Evolutionary conservation across 64 coral and sea anemone species (phyloP), one percentile per base, ranked within the genome.

Genomic region (Stichodactyla mertensii): DNA sequence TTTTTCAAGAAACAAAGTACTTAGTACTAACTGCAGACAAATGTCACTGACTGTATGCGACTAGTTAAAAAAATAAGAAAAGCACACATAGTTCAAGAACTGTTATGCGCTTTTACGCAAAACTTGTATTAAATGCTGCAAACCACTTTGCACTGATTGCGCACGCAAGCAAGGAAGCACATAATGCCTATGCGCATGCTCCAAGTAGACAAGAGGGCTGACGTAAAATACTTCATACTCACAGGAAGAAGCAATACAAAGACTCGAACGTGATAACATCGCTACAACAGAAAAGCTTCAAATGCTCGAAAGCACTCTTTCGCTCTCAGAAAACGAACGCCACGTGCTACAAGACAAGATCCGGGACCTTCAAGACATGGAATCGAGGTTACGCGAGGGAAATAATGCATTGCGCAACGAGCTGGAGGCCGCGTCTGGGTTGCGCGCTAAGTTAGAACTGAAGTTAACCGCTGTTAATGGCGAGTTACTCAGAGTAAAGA

Each of bases 231-330:
- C 5, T 11, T 16, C 20, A 27, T 71, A 71, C 20, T 71, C 16
- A 81, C 64, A 97, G 94, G 94, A 97, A 81, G 94, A 97, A 87
- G 89, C 88, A 7, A 92, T 93, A 12, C 82, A 87, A 55, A 92
- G 84, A 51, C 58, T 90, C 23, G 94, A 93, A 6, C 88, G 91
- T 80, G 91, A 97, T 36, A 55, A 53, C 60, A 69, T 78, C 18
- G 88, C 80, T 5, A 27, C 88, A 8, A 19, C 59, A n/a, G 94
- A 97, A 77, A 97, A 97, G n/a, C 24, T 85, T 10, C 78, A 93
- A 78, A 93, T 97, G 91, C 61, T 97, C 11, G 88, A 97, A 54
- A 89, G 89, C 71, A 90, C 94, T 10, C 82, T 97, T 55, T 87
- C 85, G n/a, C 80, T 97, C 23, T 97, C 94, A 36, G 94, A 93